These are phyloP conservation scores for Hephaestus fuliginosus DNA, from an alignment of 2,797 vertebrate species.

Conservation along the genomic window DNA sequence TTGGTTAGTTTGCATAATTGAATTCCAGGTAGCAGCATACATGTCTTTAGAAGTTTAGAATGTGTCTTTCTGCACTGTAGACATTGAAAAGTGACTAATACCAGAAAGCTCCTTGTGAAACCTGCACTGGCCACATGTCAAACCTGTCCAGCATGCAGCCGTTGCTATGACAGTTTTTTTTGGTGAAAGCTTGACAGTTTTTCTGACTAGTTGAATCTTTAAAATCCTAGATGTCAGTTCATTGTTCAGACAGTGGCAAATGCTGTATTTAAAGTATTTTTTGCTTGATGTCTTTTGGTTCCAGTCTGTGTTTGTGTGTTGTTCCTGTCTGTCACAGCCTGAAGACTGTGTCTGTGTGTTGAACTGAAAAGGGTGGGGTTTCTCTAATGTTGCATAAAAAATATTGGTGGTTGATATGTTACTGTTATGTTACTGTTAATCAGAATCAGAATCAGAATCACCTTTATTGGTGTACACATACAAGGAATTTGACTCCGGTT, in stretches of 20 bases:
- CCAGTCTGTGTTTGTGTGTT: not conserved
- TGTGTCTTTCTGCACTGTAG: not conserved
- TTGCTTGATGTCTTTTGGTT: not conserved
- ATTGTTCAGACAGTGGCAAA: not conserved
- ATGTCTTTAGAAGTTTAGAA: not conserved
- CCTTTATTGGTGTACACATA: too few species aligned
- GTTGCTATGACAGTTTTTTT: too few species aligned
- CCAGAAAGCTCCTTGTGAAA: not conserved
- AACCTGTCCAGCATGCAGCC: constrained; percentile 5
- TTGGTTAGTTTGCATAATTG: too few species aligned
- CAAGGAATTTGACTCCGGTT: too few species aligned
- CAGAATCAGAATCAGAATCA: too few species aligned
- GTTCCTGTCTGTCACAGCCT: not conserved
- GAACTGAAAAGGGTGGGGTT: not conserved
- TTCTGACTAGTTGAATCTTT: not conserved
- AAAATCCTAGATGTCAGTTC: not conserved
- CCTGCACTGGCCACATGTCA: not conserved
- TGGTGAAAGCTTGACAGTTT: not conserved
- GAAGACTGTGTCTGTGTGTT: not conserved
- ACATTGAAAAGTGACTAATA: not conserved
- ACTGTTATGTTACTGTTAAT: too few species aligned
- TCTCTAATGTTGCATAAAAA: constrained; percentile 3
- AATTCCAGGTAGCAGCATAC: not conserved
- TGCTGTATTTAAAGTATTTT: not conserved
- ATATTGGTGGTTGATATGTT: not conserved